phyloP scores from a whole-genome alignment of 2,113 vertebrate species.

The Crotalus helleri region DNA sequence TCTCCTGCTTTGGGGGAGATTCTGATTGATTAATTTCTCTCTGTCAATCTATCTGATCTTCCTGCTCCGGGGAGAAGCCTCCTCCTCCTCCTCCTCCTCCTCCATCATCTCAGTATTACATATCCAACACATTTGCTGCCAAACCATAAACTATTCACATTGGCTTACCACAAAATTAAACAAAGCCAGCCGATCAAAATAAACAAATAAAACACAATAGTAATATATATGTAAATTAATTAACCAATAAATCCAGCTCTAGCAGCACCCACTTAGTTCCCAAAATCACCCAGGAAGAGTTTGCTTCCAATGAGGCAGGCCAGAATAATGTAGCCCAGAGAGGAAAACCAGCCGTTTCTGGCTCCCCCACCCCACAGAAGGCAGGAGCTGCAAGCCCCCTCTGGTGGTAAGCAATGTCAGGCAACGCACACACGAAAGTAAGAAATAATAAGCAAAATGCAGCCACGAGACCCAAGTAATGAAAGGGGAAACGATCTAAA shows the following conservation, averaged over 20 bases:
- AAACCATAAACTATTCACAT: neutral
- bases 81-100: too few relatives aligned
- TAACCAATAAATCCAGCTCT: neutral
- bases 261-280: neutral
- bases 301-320: neutral
- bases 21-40: too few relatives aligned
- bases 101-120: neutral
- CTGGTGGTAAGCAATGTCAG: neutral
- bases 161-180: neutral
- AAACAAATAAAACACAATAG: neutral
- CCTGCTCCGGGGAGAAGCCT: neutral
- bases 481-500: neutral
- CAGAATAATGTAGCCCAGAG: neutral
- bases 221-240: neutral
- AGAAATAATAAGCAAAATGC: neutral
- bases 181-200: neutral
- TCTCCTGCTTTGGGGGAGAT: neutral
- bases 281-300: neutral
- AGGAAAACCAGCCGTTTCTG: neutral
- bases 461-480: neutral
- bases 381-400: neutral
- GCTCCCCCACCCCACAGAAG: neutral
- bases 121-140: neutral
- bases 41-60: neutral
- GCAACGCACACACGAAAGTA: neutral